These are phyloP conservation scores for Drosophila bifasciata DNA, from an alignment of 1,140 invertebrate species.

Conservation along the genomic window DNA sequence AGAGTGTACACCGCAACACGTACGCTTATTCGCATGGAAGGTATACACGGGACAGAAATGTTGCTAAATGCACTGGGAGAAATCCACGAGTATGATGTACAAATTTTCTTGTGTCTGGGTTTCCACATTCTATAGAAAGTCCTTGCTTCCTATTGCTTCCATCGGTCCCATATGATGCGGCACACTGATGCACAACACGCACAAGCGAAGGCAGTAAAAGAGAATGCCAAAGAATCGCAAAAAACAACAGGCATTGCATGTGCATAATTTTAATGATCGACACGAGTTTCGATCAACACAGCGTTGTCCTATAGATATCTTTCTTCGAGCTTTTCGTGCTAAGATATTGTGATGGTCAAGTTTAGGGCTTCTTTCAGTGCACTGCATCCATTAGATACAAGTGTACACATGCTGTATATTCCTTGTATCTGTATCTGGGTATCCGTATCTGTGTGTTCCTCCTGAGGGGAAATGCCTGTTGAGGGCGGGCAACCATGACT, in stretches of 20 bases:
- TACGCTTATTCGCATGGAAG: constrained; percentile 6
- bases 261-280: no score
- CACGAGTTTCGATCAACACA: no score
- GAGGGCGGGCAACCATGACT: constrained; percentile 70
- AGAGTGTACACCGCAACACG: constrained; percentile 60
- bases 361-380: constrained; percentile 12
- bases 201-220: no score
- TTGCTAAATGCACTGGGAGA: constrained; percentile 22
- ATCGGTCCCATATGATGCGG: no score
- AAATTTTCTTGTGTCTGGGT: background rate
- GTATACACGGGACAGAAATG: constrained; percentile 10
- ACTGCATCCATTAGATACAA: constrained; percentile 62
- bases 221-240: no score
- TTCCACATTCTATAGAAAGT: no score
- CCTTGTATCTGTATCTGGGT: background rate
- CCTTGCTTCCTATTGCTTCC: no score
- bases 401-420: constrained; percentile 13
- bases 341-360: no score
- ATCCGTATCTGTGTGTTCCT: constrained; percentile 7
- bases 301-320: no score
- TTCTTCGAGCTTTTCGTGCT: no score
- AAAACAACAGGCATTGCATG: no score
- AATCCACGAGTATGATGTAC: background rate
- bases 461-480: constrained; percentile 62
- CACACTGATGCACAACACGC: no score